These are phyloP conservation scores for Papilio protenor DNA, from an alignment of 2,888 invertebrate genomes.

Conservation along the genomic window DNA sequence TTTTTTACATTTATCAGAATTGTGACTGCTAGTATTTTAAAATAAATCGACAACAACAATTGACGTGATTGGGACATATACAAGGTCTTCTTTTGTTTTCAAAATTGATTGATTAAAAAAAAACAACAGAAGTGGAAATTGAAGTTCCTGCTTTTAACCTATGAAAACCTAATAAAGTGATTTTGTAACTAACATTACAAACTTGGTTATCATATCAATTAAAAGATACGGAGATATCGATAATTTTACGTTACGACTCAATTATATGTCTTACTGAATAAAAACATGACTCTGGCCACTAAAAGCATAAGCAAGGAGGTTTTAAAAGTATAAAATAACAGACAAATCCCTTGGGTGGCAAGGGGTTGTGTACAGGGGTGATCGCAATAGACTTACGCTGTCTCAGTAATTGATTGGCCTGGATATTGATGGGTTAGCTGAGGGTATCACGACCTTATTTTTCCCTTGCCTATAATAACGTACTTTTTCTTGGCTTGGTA, in stretches of 20 bases:
- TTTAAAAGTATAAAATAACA: conserved; percentile 42
- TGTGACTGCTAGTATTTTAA: too few species aligned
- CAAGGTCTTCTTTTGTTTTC: background rate
- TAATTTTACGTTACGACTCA: background rate
- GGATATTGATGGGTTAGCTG: conserved; percentile 60
- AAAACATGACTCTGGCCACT: conserved; percentile 35
- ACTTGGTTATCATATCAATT: background rate
- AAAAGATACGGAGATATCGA: background rate
- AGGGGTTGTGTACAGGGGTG: conserved; percentile 40
- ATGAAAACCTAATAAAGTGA: too few species aligned
- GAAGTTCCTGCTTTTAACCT: too few species aligned
- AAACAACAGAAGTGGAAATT: too few species aligned
- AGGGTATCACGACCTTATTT: conserved; percentile 41
- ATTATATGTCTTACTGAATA: conserved; percentile 18
- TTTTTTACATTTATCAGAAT: too few species aligned
- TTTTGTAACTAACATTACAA: too few species aligned
- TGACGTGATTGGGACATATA: too few species aligned
- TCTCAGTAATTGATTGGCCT: conserved; percentile 64
- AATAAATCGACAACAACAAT: too few species aligned
- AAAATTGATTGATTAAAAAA: too few species aligned
- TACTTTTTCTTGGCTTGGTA: conserved; percentile 36
- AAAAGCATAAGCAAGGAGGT: conserved; percentile 33
- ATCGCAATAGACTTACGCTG: conserved; percentile 43
- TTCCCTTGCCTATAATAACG: conserved; percentile 33
- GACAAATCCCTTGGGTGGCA: conserved; percentile 42